These are phyloP conservation scores for Cryptosula pallasiana DNA, from an alignment of 2,888 invertebrate genomes.

Conservation along the genomic window DNA sequence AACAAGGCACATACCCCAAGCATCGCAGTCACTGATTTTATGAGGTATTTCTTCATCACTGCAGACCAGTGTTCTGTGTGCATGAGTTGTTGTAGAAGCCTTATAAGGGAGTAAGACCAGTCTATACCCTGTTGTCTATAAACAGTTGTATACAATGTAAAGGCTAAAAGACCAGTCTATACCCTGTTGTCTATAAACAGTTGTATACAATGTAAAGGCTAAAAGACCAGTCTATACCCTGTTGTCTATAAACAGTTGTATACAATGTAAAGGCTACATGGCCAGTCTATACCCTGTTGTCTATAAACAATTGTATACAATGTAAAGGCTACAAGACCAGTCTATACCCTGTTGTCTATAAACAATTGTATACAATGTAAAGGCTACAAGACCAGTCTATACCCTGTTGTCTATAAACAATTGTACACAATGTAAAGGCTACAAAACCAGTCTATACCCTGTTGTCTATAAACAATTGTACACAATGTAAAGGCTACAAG, in stretches of 20 bases:
- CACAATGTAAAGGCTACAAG: too few species aligned
- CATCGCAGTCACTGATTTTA: constrained; percentile 25
- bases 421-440: not conserved
- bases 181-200: constrained; percentile 20
- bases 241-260: not conserved
- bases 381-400: not conserved
- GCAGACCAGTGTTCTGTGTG: constrained; percentile 38
- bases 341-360: constrained; percentile 34
- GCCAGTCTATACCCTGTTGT: not conserved
- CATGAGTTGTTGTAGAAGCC: constrained; percentile 43
- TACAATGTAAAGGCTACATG: not conserved
- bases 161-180: not conserved
- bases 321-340: constrained; percentile 44
- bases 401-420: constrained; percentile 23
- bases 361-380: not conserved
- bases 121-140: constrained; percentile 34
- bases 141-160: not conserved
- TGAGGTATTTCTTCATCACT: constrained; percentile 40
- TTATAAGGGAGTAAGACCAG: constrained; percentile 48
- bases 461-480: too few species aligned
- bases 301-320: constrained; percentile 23
- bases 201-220: constrained; percentile 38
- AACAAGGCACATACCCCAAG: not conserved
- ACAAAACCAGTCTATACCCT: not conserved
- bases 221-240: constrained; percentile 47